These are phyloP conservation scores for Poecilobothrus nobilitatus DNA, from an alignment of 2,888 invertebrate species.

Conservation along the genomic window DNA sequence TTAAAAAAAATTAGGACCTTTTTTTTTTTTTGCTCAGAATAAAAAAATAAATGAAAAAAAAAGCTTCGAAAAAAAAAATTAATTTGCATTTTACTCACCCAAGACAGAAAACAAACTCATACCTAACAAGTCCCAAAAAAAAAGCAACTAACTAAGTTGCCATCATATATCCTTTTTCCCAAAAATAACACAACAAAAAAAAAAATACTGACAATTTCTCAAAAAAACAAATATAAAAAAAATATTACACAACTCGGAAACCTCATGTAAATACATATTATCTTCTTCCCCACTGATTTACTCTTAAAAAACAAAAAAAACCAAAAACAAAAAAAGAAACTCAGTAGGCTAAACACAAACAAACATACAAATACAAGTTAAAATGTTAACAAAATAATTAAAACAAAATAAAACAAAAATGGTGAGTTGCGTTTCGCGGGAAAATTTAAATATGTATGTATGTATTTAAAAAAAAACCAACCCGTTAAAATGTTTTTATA, in stretches of 20 bases:
- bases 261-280: background rate
- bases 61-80: background rate
- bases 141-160: too few species aligned
- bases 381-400: background rate
- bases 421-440: background rate
- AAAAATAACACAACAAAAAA: too few species aligned
- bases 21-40: too few species aligned
- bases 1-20: background rate
- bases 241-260: too few species aligned
- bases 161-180: too few species aligned
- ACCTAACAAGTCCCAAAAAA: too few species aligned
- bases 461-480: background rate
- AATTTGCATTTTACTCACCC: too few species aligned
- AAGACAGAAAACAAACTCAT: too few species aligned
- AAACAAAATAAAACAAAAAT: background rate
- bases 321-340: too few species aligned
- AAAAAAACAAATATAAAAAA: too few species aligned
- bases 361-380: background rate
- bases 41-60: background rate
- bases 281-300: background rate
- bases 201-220: too few species aligned
- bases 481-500: background rate
- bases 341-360: background rate
- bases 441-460: background rate
- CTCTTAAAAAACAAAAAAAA: background rate